These are phyloP conservation scores for Dendrophyllia cribrosa DNA, from an alignment of 64 coral and sea anemone species.

Conservation along the genomic window DNA sequence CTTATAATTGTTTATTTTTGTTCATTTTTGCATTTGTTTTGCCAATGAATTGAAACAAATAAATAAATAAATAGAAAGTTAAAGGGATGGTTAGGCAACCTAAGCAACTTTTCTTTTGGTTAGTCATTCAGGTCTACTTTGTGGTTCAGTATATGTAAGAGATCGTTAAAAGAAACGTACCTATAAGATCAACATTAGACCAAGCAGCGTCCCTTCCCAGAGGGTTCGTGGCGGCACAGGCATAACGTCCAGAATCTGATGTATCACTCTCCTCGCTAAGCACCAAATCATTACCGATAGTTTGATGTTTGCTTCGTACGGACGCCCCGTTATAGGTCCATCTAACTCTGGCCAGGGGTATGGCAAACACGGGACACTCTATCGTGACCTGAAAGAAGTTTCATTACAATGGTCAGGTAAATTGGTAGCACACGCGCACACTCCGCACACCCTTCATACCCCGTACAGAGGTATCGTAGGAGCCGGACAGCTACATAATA, in stretches of 20 bases:
- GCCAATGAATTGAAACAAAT: too few species aligned
- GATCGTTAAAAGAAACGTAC: conserved; percentile 19
- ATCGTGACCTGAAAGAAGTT: conserved; percentile 49
- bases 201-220: conserved; percentile 44
- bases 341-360: conserved; percentile 61
- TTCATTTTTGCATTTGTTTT: too few species aligned
- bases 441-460: too few species aligned
- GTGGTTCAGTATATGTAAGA: too few species aligned
- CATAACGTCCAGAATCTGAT: conserved; percentile 56
- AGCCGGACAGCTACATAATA: too few species aligned
- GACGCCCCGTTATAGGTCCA: conserved; percentile 50
- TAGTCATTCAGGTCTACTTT: too few species aligned
- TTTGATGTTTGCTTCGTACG: not conserved
- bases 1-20: too few species aligned
- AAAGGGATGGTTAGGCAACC: too few species aligned
- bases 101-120: too few species aligned
- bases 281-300: conserved; percentile 29
- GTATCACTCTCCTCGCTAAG: conserved; percentile 2
- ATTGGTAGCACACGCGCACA: too few species aligned
- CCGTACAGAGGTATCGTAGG: too few species aligned
- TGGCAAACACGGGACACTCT: conserved; percentile 55
- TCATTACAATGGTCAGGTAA: not conserved
- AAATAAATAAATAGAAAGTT: too few species aligned
- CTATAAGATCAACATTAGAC: conserved; percentile 69
- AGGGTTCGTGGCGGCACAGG: conserved; percentile 65